phyloP scores from a whole-genome alignment of 2,113 vertebrate genomes.

The Oncorhynchus tshawytscha region DNA sequence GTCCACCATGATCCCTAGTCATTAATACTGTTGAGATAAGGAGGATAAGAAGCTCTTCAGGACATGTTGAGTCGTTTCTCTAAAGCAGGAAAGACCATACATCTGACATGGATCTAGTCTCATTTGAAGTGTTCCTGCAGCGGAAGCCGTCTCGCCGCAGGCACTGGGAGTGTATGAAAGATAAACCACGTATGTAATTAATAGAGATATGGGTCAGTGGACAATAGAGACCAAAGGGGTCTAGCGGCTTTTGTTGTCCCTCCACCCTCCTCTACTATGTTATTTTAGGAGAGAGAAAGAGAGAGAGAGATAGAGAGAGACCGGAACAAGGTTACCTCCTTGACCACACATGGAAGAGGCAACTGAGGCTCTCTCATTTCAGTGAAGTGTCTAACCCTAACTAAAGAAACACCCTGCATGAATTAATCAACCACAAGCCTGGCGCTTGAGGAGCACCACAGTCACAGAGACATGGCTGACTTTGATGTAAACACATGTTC shows the following conservation, averaged over 20 bases:
- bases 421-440: slow-evolving; percentile 36
- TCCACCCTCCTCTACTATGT: slow-evolving; percentile 24
- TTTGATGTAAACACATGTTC: slow-evolving; percentile 54
- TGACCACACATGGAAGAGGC: slow-evolving; percentile 25
- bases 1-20: slow-evolving; percentile 12
- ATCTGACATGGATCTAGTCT: slow-evolving; percentile 30
- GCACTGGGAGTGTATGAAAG: slow-evolving; percentile 26
- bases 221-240: slow-evolving; percentile 20
- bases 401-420: slow-evolving; percentile 31
- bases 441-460: slow-evolving; percentile 26
- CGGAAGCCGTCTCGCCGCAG: slow-evolving; percentile 22
- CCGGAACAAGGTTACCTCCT: slow-evolving; percentile 17
- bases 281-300: background rate
- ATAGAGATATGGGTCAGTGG: slow-evolving; percentile 48
- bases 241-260: slow-evolving; percentile 18
- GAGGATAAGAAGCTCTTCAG: slow-evolving; percentile 11
- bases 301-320: background rate
- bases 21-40: slow-evolving; percentile 10
- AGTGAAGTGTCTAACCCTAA: slow-evolving; percentile 2
- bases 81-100: slow-evolving; percentile 28
- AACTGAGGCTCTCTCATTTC: background rate
- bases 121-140: slow-evolving; percentile 29
- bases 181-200: slow-evolving; percentile 48
- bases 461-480: slow-evolving; percentile 28
- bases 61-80: slow-evolving; percentile 10